phyloP scores from a whole-genome alignment of 2,888 invertebrate genomes.

The Hydraecia micacea region DNA sequence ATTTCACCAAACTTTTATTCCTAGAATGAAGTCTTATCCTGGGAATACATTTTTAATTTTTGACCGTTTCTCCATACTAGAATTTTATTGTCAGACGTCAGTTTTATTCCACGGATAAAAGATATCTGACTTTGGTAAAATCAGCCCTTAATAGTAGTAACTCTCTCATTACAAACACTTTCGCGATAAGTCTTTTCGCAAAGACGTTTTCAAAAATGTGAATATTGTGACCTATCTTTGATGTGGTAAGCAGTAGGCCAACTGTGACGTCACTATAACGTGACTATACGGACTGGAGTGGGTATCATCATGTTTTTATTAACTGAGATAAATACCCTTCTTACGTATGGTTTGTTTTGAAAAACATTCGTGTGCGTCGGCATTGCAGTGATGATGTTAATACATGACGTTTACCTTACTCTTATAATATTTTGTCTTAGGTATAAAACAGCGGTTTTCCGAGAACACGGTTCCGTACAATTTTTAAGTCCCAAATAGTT shows the following conservation, averaged over 20 bases:
- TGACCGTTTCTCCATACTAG: not conserved
- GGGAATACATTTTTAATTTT: too few relatives aligned
- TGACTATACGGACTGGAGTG: not conserved
- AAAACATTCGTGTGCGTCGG: slow-evolving; percentile 20
- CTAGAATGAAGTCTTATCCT: too few relatives aligned
- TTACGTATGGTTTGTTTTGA: slow-evolving; percentile 30
- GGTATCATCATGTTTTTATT: slow-evolving; percentile 24
- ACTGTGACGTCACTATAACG: not conserved
- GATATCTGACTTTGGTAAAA: not conserved
- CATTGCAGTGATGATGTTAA: not conserved
- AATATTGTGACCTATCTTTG: too few relatives aligned
- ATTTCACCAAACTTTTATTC: too few relatives aligned
- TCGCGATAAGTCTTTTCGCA: not conserved
- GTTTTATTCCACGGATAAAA: not conserved
- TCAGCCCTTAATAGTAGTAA: not conserved
- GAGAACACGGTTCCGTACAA: not conserved
- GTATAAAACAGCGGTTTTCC: not conserved
- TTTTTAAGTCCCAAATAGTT: not conserved
- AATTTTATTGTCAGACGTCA: not conserved
- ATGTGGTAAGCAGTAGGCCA: not conserved
- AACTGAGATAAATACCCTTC: slow-evolving; percentile 10
- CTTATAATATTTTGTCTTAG: not conserved
- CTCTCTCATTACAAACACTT: not conserved
- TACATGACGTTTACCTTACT: not conserved
- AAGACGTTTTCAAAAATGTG: not conserved